phyloP scores from a whole-genome alignment of 2,888 invertebrate genomes.

The Muschampia plurimacula region DNA sequence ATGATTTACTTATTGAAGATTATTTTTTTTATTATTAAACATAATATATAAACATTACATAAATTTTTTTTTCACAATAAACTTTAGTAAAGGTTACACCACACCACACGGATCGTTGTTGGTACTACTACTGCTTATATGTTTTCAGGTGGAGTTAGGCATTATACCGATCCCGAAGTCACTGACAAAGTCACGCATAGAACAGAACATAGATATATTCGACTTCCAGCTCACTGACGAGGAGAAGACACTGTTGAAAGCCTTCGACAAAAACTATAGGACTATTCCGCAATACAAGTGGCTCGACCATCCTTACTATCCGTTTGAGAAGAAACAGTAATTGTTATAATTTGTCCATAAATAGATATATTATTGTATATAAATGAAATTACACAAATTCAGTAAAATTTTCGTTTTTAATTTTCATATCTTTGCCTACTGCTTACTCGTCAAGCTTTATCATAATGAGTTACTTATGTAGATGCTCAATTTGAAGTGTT shows the following conservation, averaged over 20 bases:
- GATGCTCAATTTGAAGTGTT: too few relatives aligned
- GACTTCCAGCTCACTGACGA: constrained; percentile 57
- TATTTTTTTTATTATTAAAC: too few relatives aligned
- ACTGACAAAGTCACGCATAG: constrained; percentile 60
- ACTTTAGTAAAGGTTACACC: not conserved
- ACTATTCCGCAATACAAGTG: constrained; percentile 59
- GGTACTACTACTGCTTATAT: not conserved
- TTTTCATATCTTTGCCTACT: too few relatives aligned
- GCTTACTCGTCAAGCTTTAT: too few relatives aligned
- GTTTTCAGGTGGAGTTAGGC: constrained; percentile 62
- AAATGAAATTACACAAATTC: too few relatives aligned
- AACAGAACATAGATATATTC: constrained; percentile 64
- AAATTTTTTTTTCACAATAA: too few relatives aligned
- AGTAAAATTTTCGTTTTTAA: too few relatives aligned
- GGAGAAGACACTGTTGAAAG: constrained; percentile 48
- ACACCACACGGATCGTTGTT: not conserved
- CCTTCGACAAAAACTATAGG: constrained; percentile 59
- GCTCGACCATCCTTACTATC: constrained; percentile 62
- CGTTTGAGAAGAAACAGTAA: constrained; percentile 54
- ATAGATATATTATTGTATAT: too few relatives aligned
- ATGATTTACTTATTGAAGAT: too few relatives aligned
- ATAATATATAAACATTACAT: too few relatives aligned
- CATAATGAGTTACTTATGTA: too few relatives aligned
- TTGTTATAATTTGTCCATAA: not conserved
- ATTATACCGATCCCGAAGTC: constrained; percentile 70